These are phyloP conservation scores for Platichthys flesus DNA, from an alignment of 2,113 vertebrate genomes.

Conservation along the genomic window DNA sequence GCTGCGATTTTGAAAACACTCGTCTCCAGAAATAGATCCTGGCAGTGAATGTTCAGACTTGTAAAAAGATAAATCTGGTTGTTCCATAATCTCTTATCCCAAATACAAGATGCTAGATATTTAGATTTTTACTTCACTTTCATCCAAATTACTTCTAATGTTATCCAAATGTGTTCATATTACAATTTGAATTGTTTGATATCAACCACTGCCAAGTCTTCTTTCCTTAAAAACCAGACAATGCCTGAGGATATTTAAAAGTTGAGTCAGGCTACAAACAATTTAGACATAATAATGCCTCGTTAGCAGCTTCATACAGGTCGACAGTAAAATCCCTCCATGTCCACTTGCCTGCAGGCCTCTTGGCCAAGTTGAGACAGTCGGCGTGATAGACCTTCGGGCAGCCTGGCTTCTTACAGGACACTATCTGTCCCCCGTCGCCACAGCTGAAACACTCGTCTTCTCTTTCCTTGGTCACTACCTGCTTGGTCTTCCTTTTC, in stretches of 20 bases:
- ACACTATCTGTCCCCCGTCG: constrained; percentile 94
- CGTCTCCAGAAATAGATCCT: too few species aligned
- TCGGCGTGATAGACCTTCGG: constrained; percentile 98
- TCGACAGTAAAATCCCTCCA: not conserved
- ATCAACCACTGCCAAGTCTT: too few species aligned
- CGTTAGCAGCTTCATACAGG: not conserved
- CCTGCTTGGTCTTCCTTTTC: constrained; percentile 90
- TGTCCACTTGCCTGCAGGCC: constrained; percentile 89
- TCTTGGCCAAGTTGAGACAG: constrained; percentile 96
- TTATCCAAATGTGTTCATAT: too few species aligned
- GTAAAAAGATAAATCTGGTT: too few species aligned
- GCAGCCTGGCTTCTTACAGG: constrained; percentile 96
- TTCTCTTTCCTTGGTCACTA: constrained; percentile 92
- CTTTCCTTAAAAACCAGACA: not conserved
- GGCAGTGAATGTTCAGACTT: too few species aligned
- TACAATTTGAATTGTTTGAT: too few species aligned
- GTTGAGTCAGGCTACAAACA: not conserved
- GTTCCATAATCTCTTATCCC: too few species aligned
- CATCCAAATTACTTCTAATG: too few species aligned
- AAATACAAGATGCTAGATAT: too few species aligned
- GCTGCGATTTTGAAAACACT: too few species aligned
- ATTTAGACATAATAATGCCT: not conserved
- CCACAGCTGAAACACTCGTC: constrained; percentile 98
- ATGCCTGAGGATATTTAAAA: not conserved
- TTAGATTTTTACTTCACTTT: too few species aligned